A percentile compares a stretch with the other conserved stretches of the same genome.
Evolutionary conservation across 2,797 vertebrate genomes (phyloP).

Genomic region (Mormyrus proboscirostris): DNA sequence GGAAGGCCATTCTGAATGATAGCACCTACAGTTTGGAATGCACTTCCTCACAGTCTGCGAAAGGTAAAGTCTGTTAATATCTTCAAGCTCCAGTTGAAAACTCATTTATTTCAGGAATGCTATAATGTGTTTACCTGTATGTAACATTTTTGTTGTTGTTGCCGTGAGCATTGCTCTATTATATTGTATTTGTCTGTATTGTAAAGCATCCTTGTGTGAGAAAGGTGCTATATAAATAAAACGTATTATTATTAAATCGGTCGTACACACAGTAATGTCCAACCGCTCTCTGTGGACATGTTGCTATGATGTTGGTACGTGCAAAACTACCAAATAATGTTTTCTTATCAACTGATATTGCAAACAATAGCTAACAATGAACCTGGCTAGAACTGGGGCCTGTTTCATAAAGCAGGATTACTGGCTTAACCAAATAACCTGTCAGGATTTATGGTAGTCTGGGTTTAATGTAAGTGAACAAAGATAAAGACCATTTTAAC

Average conservation of each 20-base stretch:
- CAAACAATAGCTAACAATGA: background rate
- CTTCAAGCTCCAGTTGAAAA: background rate
- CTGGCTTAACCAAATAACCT: background rate
- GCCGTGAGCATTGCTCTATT: background rate
- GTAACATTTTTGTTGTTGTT: background rate
- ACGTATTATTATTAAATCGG: background rate
- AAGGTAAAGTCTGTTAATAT: background rate
- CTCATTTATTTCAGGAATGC: background rate
- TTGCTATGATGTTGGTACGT: background rate
- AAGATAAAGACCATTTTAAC: background rate
- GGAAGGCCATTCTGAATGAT: background rate
- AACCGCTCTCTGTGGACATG: background rate
- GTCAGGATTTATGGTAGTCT: background rate
- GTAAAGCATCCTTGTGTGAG: background rate
- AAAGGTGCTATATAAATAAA: background rate
- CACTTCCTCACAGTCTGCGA: background rate
- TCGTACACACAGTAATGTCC: background rate
- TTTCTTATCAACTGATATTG: background rate
- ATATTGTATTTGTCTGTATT: background rate
- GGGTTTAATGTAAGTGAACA: background rate
- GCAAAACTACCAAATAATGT: background rate
- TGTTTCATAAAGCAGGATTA: background rate
- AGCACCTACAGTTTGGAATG: background rate
- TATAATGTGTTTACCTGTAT: background rate
- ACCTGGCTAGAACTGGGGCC: background rate